Percentiles rank a stretch among this genome's conserved stretches.
Conservation (phyloP, 2,888 invertebrate genomes). For the Caenorhabditis sp. region DNA sequence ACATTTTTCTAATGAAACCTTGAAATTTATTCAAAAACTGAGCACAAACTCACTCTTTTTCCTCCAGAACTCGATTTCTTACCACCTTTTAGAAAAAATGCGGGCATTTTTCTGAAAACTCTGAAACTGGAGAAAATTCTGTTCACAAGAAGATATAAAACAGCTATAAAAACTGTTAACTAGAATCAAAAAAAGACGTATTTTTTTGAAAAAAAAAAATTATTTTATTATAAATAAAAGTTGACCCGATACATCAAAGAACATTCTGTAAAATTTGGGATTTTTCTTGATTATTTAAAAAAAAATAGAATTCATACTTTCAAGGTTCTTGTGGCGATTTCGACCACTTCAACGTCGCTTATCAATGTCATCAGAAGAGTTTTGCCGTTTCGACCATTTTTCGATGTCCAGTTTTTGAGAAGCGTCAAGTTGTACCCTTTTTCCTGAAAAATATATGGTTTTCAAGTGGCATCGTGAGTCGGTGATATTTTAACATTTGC, state of each 20-base stretch:
- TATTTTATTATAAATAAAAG: constrained; percentile 5
- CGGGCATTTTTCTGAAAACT: constrained; percentile 38
- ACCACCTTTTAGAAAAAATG: constrained; percentile 42
- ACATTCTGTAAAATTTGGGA: not conserved
- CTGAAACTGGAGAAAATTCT: too few species aligned
- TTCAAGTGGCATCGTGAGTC: too few species aligned
- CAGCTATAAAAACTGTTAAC: too few species aligned
- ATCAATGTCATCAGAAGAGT: constrained; percentile 33
- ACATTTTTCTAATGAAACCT: constrained; percentile 16
- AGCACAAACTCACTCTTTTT: constrained; percentile 20
- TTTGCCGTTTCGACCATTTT: constrained; percentile 31
- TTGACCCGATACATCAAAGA: not conserved
- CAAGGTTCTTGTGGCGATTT: constrained; percentile 18
- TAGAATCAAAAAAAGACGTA: not conserved
- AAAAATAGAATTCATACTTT: constrained; percentile 3
- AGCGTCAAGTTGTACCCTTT: constrained; percentile 19
- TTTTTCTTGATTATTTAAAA: too few species aligned
- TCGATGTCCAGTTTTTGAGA: constrained; percentile 33
- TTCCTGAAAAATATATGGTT: constrained; percentile 19
- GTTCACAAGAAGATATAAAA: too few species aligned
- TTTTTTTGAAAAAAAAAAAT: constrained; percentile 2
- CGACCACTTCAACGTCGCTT: constrained; percentile 26
- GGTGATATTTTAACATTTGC: too few species aligned
- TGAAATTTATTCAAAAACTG: not conserved
- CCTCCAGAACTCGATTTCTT: constrained; percentile 2